Evolutionary conservation across 2,888 invertebrate species (phyloP).

Genomic region (Dynastes grantii): DNA sequence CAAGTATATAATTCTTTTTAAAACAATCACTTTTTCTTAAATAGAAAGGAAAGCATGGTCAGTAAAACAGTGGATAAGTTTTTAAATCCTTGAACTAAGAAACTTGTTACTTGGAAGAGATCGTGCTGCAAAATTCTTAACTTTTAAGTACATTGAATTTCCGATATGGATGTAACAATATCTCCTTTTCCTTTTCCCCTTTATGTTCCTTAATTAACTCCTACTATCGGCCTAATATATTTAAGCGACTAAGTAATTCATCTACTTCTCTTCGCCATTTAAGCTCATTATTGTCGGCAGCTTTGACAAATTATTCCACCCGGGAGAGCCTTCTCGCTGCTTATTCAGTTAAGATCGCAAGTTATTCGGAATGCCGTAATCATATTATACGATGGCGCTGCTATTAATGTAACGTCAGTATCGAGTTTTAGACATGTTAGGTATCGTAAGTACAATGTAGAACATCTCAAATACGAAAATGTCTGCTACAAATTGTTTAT

Average conservation of each 20-base stretch:
- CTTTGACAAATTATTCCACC: slow-evolving; percentile 39
- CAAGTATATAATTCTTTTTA: too few relatives aligned
- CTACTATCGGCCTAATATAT: background rate
- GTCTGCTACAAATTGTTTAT: background rate
- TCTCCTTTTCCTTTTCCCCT: background rate
- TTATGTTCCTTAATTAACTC: slow-evolving; percentile 8
- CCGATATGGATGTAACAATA: too few relatives aligned
- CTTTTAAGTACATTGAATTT: too few relatives aligned
- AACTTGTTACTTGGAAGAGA: too few relatives aligned
- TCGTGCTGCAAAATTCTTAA: too few relatives aligned
- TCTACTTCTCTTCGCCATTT: slow-evolving; percentile 24
- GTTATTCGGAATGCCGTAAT: slow-evolving; percentile 31
- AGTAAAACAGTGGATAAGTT: too few relatives aligned
- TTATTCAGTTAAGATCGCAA: slow-evolving; percentile 35
- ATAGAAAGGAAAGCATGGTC: too few relatives aligned
- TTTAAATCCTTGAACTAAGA: too few relatives aligned
- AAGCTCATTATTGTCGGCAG: slow-evolving; percentile 41
- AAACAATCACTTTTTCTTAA: too few relatives aligned
- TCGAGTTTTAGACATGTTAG: too few relatives aligned
- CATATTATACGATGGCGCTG: slow-evolving; percentile 10
- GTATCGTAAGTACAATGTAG: too few relatives aligned
- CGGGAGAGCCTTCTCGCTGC: background rate
- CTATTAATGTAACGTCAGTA: background rate
- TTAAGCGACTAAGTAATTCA: slow-evolving; percentile 20
- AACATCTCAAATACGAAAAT: background rate